Evolutionary conservation across 53 echinoderm and acorn worm species (phyloP).

Genomic region (Hippasteria phrygiana): DNA sequence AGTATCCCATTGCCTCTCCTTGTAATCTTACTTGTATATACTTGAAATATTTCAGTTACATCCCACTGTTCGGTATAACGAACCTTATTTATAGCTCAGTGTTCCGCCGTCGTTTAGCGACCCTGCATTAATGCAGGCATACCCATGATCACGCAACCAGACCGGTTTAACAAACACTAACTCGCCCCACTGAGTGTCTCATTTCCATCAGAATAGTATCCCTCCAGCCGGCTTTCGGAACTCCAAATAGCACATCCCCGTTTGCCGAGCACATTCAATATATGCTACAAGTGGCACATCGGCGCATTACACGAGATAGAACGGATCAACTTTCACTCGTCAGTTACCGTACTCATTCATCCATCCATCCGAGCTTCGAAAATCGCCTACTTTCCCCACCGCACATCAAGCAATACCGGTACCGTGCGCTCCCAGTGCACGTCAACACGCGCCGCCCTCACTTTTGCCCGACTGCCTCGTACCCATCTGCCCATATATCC

Average conservation of each 20-base stretch:
- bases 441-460: neutral
- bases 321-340: neutral
- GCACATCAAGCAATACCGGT: neutral
- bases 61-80: slow-evolving; percentile 24
- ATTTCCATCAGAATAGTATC: neutral
- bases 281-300: neutral
- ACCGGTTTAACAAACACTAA: neutral
- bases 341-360: neutral
- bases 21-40: neutral
- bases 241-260: neutral
- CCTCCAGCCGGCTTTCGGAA: neutral
- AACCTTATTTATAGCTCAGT: neutral
- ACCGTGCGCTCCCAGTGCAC: neutral
- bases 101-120: neutral
- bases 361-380: neutral
- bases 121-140: neutral
- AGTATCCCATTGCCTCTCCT: neutral
- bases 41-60: neutral
- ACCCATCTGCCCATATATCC: neutral
- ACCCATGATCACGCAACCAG: neutral
- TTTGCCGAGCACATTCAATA: neutral
- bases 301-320: neutral
- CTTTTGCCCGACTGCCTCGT: neutral
- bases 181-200: neutral
- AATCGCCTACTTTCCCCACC: neutral